A percentile compares a stretch with the other conserved stretches of the same genome.
Conservation (phyloP, 2,113 vertebrate genomes). For the Rhizomys pruinosus region DNA sequence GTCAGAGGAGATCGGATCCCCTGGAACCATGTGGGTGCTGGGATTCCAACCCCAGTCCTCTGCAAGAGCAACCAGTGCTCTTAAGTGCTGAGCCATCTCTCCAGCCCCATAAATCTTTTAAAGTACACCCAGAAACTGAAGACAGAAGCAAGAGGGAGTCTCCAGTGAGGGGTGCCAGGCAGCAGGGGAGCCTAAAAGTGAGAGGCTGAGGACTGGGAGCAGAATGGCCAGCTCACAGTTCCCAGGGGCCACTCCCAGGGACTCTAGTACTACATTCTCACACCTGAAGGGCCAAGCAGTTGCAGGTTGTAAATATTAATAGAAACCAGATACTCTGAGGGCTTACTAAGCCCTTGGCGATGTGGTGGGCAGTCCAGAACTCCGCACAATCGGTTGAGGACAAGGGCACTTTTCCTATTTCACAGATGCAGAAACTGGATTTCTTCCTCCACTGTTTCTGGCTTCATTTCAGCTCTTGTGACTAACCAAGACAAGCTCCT, state of each 20-base stretch:
- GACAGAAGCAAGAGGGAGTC: background rate
- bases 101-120: too few relatives aligned
- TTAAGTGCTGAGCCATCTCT: too few relatives aligned
- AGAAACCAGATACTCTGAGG: background rate
- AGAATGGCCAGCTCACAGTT: background rate
- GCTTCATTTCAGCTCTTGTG: background rate
- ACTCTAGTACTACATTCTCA: background rate
- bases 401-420: background rate
- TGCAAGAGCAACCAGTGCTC: too few relatives aligned
- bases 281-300: background rate
- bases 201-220: too few relatives aligned
- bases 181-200: background rate
- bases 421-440: background rate
- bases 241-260: background rate
- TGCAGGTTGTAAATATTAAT: background rate
- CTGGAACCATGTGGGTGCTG: too few relatives aligned
- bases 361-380: background rate
- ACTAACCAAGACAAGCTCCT: background rate
- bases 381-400: background rate
- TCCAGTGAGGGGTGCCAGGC: rapidly evolving
- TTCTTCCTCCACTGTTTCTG: background rate
- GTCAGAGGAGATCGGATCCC: too few relatives aligned
- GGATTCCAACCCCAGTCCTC: too few relatives aligned
- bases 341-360: background rate
- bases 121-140: background rate